phyloP scores from a whole-genome alignment of 2,797 vertebrate species.

The Parotocinclus haroldoi region DNA sequence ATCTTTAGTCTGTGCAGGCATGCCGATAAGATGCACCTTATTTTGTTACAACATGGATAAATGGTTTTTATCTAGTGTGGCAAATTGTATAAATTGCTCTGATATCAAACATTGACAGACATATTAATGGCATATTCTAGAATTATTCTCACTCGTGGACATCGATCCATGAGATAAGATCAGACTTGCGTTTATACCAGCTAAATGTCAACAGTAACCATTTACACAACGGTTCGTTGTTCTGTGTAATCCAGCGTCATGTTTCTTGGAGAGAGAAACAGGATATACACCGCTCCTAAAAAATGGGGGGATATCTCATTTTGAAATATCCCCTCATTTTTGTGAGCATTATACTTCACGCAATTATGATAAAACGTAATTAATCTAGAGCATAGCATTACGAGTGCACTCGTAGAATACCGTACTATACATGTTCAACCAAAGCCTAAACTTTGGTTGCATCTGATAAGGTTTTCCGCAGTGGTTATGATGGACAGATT shows the following conservation, averaged over 20 bases:
- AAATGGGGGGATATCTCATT: no score
- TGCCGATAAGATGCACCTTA: slow-evolving; percentile 76
- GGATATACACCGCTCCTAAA: no score
- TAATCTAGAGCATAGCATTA: slow-evolving; percentile 64
- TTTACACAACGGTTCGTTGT: slow-evolving; percentile 27
- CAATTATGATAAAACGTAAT: slow-evolving; percentile 50
- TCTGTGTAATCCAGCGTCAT: slow-evolving; percentile 49
- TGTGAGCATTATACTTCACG: slow-evolving; percentile 55
- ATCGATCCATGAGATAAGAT: background rate
- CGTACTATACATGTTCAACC: slow-evolving; percentile 58
- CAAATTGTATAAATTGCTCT: slow-evolving; percentile 57
- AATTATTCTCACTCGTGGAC: slow-evolving; percentile 45
- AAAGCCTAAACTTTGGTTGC: slow-evolving; percentile 69
- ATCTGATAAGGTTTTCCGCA: slow-evolving; percentile 43
- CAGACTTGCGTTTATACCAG: slow-evolving; percentile 8
- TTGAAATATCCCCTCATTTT: no score
- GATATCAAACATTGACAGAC: slow-evolving; percentile 40
- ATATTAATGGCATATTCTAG: slow-evolving; percentile 51
- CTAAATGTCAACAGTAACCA: slow-evolving; percentile 18
- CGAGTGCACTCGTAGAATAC: slow-evolving; percentile 55
- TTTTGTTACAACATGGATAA: slow-evolving; percentile 67
- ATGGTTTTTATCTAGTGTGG: slow-evolving; percentile 64
- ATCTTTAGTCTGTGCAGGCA: slow-evolving; percentile 51
- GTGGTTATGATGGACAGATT: slow-evolving; percentile 40
- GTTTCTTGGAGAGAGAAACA: slow-evolving; percentile 52